Conservation (phyloP, 1,140 invertebrate species). For the Drosophila rhopaloa region DNA sequence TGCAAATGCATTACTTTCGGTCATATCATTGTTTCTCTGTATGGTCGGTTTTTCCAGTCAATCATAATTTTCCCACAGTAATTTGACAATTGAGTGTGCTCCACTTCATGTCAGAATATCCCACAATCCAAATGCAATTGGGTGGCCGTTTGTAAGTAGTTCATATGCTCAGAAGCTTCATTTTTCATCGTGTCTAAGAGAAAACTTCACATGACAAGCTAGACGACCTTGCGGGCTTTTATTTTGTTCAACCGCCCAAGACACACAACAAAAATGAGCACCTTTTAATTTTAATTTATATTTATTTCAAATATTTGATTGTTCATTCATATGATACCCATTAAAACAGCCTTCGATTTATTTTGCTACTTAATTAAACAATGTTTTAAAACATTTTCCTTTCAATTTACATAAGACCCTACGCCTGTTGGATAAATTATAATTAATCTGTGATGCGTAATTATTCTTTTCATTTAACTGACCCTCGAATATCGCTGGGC, state of each 20-base stretch:
- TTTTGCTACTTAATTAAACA: neutral
- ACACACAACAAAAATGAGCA: neutral
- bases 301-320: no score
- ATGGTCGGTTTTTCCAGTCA: slow-evolving; percentile 1
- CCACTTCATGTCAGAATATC: slow-evolving; percentile 36
- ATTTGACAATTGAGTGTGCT: slow-evolving; percentile 11
- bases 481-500: slow-evolving; percentile 5
- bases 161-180: slow-evolving; percentile 3
- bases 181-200: neutral
- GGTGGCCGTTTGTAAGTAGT: slow-evolving; percentile 23
- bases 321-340: no score
- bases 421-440: neutral
- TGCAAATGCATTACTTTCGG: slow-evolving; percentile 9
- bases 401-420: neutral
- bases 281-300: neutral
- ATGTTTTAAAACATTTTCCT: neutral
- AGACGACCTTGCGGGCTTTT: slow-evolving; percentile 1
- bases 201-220: neutral
- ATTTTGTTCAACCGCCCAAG: neutral
- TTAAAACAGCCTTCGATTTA: neutral
- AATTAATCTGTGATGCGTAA: slow-evolving; percentile 4
- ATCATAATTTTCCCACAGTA: slow-evolving; percentile 41
- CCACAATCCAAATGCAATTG: slow-evolving; percentile 45
- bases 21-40: slow-evolving; percentile 16
- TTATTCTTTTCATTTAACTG: slow-evolving; percentile 23